Evolutionary conservation across 2,888 invertebrate species (phyloP), one percentile per base, ranked within the genome.

Genomic region (Tanytarsus gracilentus): DNA sequence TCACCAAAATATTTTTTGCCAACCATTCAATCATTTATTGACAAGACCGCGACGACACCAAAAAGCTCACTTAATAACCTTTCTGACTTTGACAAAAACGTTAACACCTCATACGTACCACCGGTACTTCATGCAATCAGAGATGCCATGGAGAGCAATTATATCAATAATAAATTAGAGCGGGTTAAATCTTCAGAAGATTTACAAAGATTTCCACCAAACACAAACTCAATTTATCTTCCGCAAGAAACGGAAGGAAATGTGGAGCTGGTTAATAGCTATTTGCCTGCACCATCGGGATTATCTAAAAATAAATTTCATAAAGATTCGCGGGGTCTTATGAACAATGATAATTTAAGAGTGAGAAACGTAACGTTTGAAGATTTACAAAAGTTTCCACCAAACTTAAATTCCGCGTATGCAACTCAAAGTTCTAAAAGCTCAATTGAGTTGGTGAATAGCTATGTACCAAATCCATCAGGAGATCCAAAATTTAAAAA

Each of bases 221-320:
- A 60, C 21, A 25, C 26, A 16, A 40, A 39, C 14, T 65, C 69
- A 3, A 68, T 68, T 16, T 74, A 74, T 63, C 69, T 70, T 1
- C 62, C 67, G 6, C 69, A 66, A 2, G 65, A 67, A 3, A 65
- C 66, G 0, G 52, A 66, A 53, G 66, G 69, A 1, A 68, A 69
- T 4, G 67, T 67, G 48, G 11, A 55, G 1, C 21, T 21, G 6
- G 64, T 72, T 3, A 68, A 67, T 1, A 74, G 74, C 61, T 48
- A 62, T 49, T 52, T 52, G 18, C 52, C 52, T 14, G 30, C 52
- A 25, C 21, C 55, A 3, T 55, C 55, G 7, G 40, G 40, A n/a
- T n/a, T n/a, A n/a, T n/a, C n/a, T n/a, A n/a, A n/a, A n/a, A n/a
- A n/a, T n/a, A n/a, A n/a, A n/a, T n/a, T n/a, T n/a, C n/a, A n/a